Percentiles rank a stretch among this genome's conserved stretches.
Conservation (phyloP, 1,140 invertebrate genomes). For the Phymastichus coffea region DNA sequence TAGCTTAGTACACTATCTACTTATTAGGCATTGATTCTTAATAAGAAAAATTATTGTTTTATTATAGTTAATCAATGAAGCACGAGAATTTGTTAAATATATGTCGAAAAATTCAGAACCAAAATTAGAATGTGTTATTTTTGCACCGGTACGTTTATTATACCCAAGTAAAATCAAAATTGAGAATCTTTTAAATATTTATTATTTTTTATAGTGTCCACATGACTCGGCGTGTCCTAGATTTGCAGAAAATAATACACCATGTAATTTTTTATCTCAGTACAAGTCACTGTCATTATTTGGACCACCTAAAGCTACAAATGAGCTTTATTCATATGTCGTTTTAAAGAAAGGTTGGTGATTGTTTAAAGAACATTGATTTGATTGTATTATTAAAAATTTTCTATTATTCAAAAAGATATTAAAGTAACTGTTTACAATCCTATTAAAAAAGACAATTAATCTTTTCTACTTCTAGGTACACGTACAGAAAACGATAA, state of each 20-base stretch:
- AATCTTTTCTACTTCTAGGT: constrained; percentile 39
- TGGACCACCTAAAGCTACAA: constrained; percentile 44
- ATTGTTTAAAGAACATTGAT: constrained; percentile 5
- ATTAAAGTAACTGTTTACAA: constrained; percentile 7
- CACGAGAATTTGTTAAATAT: constrained; percentile 70
- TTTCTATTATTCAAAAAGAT: constrained; percentile 1
- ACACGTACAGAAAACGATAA: constrained; percentile 52
- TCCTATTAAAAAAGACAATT: too few species aligned
- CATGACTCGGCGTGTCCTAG: constrained; percentile 77
- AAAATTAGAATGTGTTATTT: constrained; percentile 61
- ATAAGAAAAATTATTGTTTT: constrained; percentile 18
- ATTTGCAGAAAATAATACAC: constrained; percentile 59
- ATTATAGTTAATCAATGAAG: constrained; percentile 68
- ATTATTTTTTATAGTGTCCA: constrained; percentile 71
- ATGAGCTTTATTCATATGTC: constrained; percentile 72
- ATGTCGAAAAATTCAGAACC: constrained; percentile 40
- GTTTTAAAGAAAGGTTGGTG: constrained; percentile 74
- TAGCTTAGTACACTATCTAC: not conserved
- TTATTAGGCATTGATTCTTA: constrained; percentile 5
- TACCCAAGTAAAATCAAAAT: not conserved
- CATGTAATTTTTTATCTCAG: constrained; percentile 75
- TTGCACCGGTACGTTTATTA: constrained; percentile 68
- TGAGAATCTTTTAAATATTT: not conserved
- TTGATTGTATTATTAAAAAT: constrained; percentile 2
- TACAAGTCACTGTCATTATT: constrained; percentile 63